Base-by-base conservation (phyloP, 2,888 invertebrate species). In the Sinotaia quadrata region DNA sequence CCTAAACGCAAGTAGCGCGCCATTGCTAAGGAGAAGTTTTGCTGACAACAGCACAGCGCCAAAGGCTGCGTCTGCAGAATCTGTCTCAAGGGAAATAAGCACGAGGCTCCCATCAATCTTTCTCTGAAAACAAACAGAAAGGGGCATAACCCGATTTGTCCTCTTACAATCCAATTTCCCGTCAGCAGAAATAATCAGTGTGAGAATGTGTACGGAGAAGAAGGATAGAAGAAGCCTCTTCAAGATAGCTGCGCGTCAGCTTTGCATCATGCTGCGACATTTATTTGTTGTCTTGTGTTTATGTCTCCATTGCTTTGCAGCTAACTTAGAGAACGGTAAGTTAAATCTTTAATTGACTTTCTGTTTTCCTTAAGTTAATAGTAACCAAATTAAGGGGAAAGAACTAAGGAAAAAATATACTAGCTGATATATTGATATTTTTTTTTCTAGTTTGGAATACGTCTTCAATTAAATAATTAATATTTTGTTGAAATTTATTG, bases 121-220 rank as follows among this genome's bases (percentile, higher is more conserved):
- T 31, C 10, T 31, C 18, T 36, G 57, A 57, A 57, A 57, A 57
- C 57, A 57, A 57, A 57, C 57, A 57, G 33, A 24, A 57, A 36
- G 57, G 57, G 34, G 33, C 31, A 34, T 57, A 57, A 57, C 57
- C 57, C 57, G 57, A 57, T 57, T 57, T 57, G 57, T 57, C 57
- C 57, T 29, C 57, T 57, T 57, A 31, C 57, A 57, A 57, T 57
- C 57, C 57, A 57, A 57, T 57, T 57, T 57, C 57, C 8, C n/a
- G 4, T 5, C 34, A 33, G 34, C 34, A 34, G 34, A 57, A 34
- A 31, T 33, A 57, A 34, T 54, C 54, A 29, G 24, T 18, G 54
- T 24, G 27, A 54, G 27, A 31, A 29, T 18, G 21, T 8, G 21
- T 21, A 15, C 18, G 27, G 27, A 29, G 24, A 31, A 10, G 54